Conservation (phyloP, 2,888 invertebrate genomes). For the Pachymerium ferrugineum region DNA sequence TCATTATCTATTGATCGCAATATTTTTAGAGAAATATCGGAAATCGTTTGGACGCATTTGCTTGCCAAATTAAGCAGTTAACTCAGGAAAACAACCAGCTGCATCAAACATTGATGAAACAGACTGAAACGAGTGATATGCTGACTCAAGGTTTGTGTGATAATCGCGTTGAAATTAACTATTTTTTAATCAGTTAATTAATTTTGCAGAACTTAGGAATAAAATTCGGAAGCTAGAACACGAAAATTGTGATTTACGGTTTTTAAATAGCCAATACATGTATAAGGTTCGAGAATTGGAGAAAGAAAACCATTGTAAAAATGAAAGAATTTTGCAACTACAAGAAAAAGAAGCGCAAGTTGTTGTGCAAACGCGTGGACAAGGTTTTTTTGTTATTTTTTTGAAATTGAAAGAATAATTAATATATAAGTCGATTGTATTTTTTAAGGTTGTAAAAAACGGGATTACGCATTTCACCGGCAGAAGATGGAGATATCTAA, state of each 20-base stretch:
- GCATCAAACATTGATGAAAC: slow-evolving; percentile 18
- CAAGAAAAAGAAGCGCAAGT: slow-evolving; percentile 46
- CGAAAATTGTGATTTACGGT: slow-evolving; percentile 55
- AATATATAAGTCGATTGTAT: no score
- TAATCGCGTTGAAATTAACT: neutral
- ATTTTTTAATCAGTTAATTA: neutral
- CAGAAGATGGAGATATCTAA: slow-evolving; percentile 32
- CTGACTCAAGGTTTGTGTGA: slow-evolving; percentile 20
- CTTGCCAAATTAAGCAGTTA: neutral
- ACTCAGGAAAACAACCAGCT: slow-evolving; percentile 6
- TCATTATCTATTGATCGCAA: neutral
- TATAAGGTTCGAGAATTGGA: slow-evolving; percentile 59
- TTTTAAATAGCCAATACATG: slow-evolving; percentile 55
- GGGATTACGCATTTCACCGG: neutral
- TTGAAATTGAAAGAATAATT: no score
- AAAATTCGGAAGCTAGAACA: slow-evolving; percentile 53
- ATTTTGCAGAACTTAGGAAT: slow-evolving; percentile 61
- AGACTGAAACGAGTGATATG: neutral
- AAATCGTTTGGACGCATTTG: slow-evolving; percentile 6
- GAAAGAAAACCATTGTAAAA: slow-evolving; percentile 57
- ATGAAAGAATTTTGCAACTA: slow-evolving; percentile 52
- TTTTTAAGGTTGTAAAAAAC: neutral
- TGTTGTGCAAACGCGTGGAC: slow-evolving; percentile 43
- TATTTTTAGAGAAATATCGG: slow-evolving; percentile 5
- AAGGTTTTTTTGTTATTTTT: no score